Percentiles rank a stretch among this genome's conserved stretches.
Evolutionary conservation across 2,797 vertebrate species (phyloP).

Genomic region (Ispidina picta): DNA sequence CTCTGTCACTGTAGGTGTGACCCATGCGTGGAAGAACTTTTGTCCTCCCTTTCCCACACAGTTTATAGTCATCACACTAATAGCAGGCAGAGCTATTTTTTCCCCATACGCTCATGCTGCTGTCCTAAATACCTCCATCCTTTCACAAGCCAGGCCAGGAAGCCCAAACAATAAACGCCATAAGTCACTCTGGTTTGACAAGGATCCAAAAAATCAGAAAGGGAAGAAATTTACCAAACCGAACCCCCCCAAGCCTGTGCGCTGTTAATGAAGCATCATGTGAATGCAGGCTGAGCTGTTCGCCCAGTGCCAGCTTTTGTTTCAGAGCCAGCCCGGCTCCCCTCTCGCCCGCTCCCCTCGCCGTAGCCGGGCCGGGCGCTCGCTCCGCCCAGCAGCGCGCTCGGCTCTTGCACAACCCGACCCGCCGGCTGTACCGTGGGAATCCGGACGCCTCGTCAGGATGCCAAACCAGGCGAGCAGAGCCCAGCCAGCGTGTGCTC

Average conservation of each 20-base stretch:
- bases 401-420: conserved; percentile 42
- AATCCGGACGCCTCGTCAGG: neutral
- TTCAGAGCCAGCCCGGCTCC: neutral
- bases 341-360: neutral
- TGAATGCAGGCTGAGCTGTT: conserved; percentile 44
- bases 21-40: neutral
- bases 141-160: neutral
- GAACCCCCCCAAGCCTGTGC: neutral
- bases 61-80: neutral
- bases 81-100: neutral
- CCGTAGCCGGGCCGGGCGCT: neutral
- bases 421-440: conserved; percentile 40
- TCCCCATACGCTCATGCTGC: neutral
- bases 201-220: neutral
- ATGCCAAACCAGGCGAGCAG: conserved; percentile 24
- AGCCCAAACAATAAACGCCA: neutral
- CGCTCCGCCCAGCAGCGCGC: neutral
- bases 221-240: neutral
- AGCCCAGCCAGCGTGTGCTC: neutral
- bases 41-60: neutral
- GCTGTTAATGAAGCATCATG: conserved; percentile 10
- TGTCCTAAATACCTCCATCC: conserved; percentile 9
- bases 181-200: neutral
- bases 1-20: neutral
- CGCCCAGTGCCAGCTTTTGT: conserved; percentile 5